Conservation (phyloP, 2,888 invertebrate genomes). For the Lamellibrachia columna region DNA sequence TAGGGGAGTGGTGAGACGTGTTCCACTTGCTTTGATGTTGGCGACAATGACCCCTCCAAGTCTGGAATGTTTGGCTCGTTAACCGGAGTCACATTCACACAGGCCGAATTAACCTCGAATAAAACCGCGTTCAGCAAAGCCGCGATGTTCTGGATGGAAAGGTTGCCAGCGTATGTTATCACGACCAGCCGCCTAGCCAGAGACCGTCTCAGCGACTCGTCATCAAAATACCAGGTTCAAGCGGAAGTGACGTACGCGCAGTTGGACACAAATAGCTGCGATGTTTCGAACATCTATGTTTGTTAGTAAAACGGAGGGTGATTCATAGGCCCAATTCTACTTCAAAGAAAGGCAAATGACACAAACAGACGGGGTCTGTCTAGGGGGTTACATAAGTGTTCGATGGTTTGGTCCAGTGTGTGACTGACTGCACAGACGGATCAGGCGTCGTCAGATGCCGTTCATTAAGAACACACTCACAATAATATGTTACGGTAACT, state of each 20-base stretch:
- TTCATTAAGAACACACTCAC: no score
- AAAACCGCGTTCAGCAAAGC: constrained; percentile 4
- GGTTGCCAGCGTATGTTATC: not conserved
- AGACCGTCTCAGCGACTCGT: not conserved
- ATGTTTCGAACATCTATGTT: not conserved
- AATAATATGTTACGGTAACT: no score
- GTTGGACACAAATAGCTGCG: not conserved
- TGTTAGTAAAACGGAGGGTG: not conserved
- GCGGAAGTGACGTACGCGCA: not conserved
- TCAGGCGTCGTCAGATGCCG: no score
- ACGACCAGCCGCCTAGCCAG: not conserved
- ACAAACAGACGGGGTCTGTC: not conserved
- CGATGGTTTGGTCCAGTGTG: not conserved
- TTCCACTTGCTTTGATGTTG: not conserved
- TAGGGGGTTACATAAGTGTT: not conserved
- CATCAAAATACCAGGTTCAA: not conserved
- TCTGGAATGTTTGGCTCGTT: not conserved
- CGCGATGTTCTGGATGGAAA: not conserved
- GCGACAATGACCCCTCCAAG: not conserved
- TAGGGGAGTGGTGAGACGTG: not conserved
- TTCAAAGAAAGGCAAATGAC: not conserved
- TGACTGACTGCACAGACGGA: no score
- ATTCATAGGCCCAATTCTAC: not conserved
- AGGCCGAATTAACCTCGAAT: not conserved
- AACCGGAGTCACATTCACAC: not conserved